Evolutionary conservation across 2,113 vertebrate genomes (phyloP).

Genomic region (Dascyllus trimaculatus): DNA sequence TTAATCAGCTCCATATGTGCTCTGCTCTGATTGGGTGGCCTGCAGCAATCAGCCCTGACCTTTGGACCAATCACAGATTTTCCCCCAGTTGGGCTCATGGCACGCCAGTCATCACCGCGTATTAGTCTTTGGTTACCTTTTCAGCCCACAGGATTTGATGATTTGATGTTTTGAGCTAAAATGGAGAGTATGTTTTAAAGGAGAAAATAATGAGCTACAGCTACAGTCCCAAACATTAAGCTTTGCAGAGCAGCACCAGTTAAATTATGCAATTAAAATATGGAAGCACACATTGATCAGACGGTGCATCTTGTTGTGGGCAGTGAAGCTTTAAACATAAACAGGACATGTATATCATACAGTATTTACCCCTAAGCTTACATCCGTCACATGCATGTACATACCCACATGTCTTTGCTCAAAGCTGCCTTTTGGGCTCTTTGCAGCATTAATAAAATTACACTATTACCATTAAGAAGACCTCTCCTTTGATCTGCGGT

Average conservation of each 20-base stretch:
- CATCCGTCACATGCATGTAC: background rate
- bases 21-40: conserved; percentile 48
- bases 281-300: no score
- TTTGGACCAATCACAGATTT: conserved; percentile 50
- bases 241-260: background rate
- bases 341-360: background rate
- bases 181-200: background rate
- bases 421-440: conserved; percentile 36
- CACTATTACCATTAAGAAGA: conserved; percentile 1
- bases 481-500: conserved; percentile 58
- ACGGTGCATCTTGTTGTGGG: background rate
- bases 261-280: no score
- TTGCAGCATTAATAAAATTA: conserved; percentile 44
- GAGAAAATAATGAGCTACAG: conserved; percentile 19
- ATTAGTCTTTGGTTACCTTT: conserved; percentile 45
- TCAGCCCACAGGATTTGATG: conserved; percentile 22
- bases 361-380: background rate
- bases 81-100: background rate
- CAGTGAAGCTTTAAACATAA: background rate
- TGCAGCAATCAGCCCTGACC: conserved; percentile 62
- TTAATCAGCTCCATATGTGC: conserved; percentile 76
- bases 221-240: background rate
- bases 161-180: conserved; percentile 5
- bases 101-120: background rate
- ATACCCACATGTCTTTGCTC: conserved; percentile 21